Evolutionary conservation across 1,140 invertebrate genomes (phyloP).

Genomic region (Meloidogyne hapla): DNA sequence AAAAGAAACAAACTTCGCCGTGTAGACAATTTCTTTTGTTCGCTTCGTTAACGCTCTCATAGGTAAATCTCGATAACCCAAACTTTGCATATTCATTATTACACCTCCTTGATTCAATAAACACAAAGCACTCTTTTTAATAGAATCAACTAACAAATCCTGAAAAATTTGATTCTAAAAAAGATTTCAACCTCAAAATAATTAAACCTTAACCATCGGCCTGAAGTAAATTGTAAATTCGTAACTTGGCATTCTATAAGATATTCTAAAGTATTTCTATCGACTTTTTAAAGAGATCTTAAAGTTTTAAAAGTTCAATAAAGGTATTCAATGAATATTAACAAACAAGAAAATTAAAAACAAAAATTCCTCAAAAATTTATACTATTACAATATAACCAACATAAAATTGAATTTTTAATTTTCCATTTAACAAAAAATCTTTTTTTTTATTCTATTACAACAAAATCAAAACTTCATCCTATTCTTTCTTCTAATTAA

Average conservation of each 20-base stretch:
- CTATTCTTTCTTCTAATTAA: background rate
- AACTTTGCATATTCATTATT: constrained; percentile 53
- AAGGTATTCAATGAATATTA: background rate
- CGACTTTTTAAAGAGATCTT: too few species aligned
- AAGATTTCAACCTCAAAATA: constrained; percentile 2
- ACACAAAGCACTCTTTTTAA: constrained; percentile 50
- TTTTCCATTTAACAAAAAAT: background rate
- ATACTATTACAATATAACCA: background rate
- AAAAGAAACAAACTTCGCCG: constrained; percentile 53
- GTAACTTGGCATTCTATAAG: constrained; percentile 55
- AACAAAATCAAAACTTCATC: background rate
- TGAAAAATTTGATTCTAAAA: constrained; percentile 35
- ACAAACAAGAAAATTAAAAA: background rate
- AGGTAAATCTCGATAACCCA: constrained; percentile 59
- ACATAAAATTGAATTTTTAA: background rate
- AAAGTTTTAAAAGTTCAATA: background rate
- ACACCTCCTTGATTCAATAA: constrained; percentile 58
- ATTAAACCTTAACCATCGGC: constrained; percentile 53
- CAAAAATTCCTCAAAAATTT: background rate
- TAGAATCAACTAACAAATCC: constrained; percentile 51
- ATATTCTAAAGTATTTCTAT: too few species aligned
- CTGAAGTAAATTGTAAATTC: constrained; percentile 59
- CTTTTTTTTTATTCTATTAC: background rate
- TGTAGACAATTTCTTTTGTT: constrained; percentile 54
- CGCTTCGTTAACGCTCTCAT: constrained; percentile 47